Conservation (phyloP, 37 sponge, comb jelly and placozoan species). For the Cliona cf. orientalis region DNA sequence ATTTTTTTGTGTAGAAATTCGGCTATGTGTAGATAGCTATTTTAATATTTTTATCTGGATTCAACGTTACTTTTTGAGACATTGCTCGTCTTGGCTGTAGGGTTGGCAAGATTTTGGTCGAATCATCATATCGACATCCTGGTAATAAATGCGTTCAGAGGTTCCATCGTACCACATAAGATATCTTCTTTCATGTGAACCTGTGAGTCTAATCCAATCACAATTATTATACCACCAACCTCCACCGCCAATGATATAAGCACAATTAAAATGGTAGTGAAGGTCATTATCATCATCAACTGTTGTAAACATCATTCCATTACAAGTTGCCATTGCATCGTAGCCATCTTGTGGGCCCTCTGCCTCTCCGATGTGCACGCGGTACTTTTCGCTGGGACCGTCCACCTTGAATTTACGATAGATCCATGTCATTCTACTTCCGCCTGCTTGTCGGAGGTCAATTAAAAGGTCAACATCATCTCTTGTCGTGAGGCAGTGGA, state of each 20-base stretch:
- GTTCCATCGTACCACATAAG: conserved; percentile 4
- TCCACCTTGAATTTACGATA: conserved; percentile 18
- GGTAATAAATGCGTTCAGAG: not conserved
- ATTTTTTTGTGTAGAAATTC: too few relatives aligned
- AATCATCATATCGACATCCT: not conserved
- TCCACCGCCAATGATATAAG: not conserved
- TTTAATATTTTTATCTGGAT: too few relatives aligned
- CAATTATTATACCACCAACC: too few relatives aligned
- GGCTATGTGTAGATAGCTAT: too few relatives aligned
- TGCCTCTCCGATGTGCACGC: conserved; percentile 2
- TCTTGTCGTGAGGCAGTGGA: conserved; percentile 30
- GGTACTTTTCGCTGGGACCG: conserved; percentile 21
- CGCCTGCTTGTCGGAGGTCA: not conserved
- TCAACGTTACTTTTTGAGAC: too few relatives aligned
- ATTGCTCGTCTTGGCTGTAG: too few relatives aligned
- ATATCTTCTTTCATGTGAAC: too few relatives aligned
- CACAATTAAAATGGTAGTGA: conserved; percentile 7
- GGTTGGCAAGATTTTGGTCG: too few relatives aligned
- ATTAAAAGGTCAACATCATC: conserved; percentile 1
- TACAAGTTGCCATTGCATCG: conserved; percentile 20
- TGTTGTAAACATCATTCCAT: conserved; percentile 21
- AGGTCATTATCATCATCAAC: conserved; percentile 15
- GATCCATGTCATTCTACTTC: not conserved
- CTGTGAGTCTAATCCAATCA: too few relatives aligned
- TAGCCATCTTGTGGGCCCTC: conserved; percentile 1